Evolutionary conservation across 2,888 invertebrate genomes (phyloP).

Genomic region (Lymantria monacha): DNA sequence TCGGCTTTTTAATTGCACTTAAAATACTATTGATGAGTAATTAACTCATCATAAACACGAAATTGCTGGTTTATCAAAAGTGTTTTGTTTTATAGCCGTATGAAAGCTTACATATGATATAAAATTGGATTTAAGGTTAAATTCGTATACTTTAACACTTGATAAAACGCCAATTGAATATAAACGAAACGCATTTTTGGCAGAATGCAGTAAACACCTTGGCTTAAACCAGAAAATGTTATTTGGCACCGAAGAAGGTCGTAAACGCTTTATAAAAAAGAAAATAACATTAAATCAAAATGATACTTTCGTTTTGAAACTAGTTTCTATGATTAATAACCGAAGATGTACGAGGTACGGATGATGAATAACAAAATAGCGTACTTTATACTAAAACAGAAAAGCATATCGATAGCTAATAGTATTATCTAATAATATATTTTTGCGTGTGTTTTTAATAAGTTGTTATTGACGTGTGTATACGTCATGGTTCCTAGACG

Average conservation of each 20-base stretch:
- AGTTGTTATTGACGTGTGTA: background rate
- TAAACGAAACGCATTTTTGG: conserved; percentile 16
- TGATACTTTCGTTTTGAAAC: conserved; percentile 28
- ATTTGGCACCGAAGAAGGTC: conserved; percentile 16
- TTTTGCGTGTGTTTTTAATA: conserved; percentile 1
- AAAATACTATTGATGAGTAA: conserved; percentile 39
- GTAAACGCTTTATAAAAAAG: conserved; percentile 13
- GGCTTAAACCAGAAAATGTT: conserved; percentile 9
- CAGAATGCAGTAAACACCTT: conserved; percentile 11
- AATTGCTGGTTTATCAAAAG: conserved; percentile 21
- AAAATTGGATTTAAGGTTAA: conserved; percentile 1
- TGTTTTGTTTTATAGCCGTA: conserved; percentile 6
- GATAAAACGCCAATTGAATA: conserved; percentile 13
- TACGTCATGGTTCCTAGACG: conserved; percentile 22
- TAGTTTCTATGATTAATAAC: conserved; percentile 30
- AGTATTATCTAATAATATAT: conserved; percentile 6
- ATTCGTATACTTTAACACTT: conserved; percentile 1
- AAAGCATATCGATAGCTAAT: conserved; percentile 2
- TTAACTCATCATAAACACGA: conserved; percentile 28
- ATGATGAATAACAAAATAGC: conserved; percentile 19
- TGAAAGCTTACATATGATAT: conserved; percentile 4
- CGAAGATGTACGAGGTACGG: conserved; percentile 21
- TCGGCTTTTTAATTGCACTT: conserved; percentile 54
- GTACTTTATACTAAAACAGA: background rate
- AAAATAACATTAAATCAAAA: conserved; percentile 26